Evolutionary conservation across 2,113 vertebrate genomes (phyloP), one percentile per base, ranked within the genome.

Genomic region (Tinamus guttatus): DNA sequence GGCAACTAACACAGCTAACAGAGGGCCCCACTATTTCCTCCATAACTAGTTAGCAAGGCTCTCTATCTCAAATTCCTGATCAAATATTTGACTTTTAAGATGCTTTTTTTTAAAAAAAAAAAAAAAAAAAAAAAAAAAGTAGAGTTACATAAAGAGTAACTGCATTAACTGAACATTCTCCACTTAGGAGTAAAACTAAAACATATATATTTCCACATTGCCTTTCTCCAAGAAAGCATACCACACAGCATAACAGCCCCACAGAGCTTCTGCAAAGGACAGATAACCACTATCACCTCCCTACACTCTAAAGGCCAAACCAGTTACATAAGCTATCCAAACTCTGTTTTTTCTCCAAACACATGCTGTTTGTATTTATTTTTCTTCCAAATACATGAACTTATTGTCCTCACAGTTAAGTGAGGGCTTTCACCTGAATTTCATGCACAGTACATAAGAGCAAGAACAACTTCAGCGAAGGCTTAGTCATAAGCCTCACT

Each of bases 281-380:
- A 92, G 90, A 96, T 96, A 95, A 47, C 3, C 67, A 63, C 17
- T 94, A 95, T 94, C 90, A 5, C 25, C 34, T 60, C n/a, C 40
- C 85, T 45, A 45, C 40, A 38, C 34, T 62, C 62, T 76, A 27
- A 89, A 52, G 40, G 40, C 47, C 62, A 73, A 60, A 34, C 54
- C 54, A 77, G 54, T 74, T 59, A 65, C 4, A 45, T 11, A 52
- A 80, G 8, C 13, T 63, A 28, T 41, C 51, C 51, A 71, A 83
- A 78, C 12, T n/a, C 30, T 80, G 2, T 7, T 40, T 36, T 52
- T 77, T 67, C 27, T 32, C 63, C n/a, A 38, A 74, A 86, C 78
- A 3, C 20, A 7, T 38, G 9, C 67, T 22, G 54, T 54, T 62
- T 11, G n/a, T 3, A 18, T 62, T 45, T 71, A 34, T 21, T 85